Evolutionary conservation across 1,140 invertebrate species (phyloP).

Genomic region (Pseudomyrmex concolor): DNA sequence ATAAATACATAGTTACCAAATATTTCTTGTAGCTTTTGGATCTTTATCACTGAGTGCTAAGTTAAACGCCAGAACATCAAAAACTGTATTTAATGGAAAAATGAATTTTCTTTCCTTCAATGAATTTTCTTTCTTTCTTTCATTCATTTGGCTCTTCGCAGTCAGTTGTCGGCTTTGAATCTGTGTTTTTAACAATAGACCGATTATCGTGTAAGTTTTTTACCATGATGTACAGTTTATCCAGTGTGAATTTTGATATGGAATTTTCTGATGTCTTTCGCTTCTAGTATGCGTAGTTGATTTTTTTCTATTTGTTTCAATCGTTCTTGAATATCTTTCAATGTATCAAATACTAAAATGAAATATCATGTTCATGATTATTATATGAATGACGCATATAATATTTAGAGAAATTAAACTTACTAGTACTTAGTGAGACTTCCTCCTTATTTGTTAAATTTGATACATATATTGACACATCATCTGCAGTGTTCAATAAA

Average conservation of each 20-base stretch:
- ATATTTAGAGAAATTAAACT: constrained; percentile 6
- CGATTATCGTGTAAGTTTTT: constrained; percentile 1
- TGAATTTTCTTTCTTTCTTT: constrained; percentile 28
- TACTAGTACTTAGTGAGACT: background rate
- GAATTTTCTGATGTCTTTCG: background rate
- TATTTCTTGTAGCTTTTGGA: background rate
- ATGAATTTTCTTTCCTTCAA: constrained; percentile 20
- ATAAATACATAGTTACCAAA: constrained; percentile 17
- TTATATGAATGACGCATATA: background rate
- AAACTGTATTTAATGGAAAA: constrained; percentile 18
- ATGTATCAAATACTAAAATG: background rate
- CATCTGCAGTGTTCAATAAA: background rate
- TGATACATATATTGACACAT: background rate
- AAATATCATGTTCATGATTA: background rate
- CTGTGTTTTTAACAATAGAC: background rate
- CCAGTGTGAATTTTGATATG: constrained; percentile 1
- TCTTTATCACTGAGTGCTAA: constrained; percentile 13
- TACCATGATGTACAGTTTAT: constrained; percentile 7
- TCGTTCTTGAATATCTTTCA: background rate
- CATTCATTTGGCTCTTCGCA: constrained; percentile 6
- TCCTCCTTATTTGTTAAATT: background rate
- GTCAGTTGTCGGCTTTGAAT: background rate
- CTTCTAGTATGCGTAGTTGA: constrained; percentile 4
- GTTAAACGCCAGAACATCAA: constrained; percentile 5
- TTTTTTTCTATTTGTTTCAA: background rate